phyloP scores from a whole-genome alignment of 1,140 invertebrate species.

The fruit fly (Drosophila melanogaster) region DNA sequence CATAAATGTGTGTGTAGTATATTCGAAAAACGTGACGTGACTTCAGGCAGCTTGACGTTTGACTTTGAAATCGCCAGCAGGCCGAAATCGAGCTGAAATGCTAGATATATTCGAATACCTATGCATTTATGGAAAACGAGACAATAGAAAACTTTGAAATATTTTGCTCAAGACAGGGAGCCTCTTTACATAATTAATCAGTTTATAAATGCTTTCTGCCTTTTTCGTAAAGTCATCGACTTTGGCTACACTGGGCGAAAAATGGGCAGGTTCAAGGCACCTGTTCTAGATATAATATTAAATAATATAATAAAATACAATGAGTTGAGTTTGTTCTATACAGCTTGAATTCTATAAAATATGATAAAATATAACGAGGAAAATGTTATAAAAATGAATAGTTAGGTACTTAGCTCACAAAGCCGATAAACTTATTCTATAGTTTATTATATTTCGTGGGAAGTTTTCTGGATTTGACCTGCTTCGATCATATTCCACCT shows the following conservation, averaged over 20 bases:
- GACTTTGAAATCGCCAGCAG: conserved; percentile 58
- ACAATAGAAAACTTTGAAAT: conserved; percentile 40
- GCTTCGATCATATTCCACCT: conserved; percentile 5
- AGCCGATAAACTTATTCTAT: too few relatives aligned
- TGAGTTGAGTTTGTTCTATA: too few relatives aligned
- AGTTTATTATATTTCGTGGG: too few relatives aligned
- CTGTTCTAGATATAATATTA: too few relatives aligned
- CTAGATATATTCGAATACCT: conserved; percentile 6
- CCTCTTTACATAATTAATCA: conserved; percentile 75
- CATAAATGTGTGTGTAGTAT: not conserved
- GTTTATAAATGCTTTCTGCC: conserved; percentile 60
- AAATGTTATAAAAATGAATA: too few relatives aligned
- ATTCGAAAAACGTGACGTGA: conserved; percentile 66
- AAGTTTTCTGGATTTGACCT: not conserved
- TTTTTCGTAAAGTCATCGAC: conserved; percentile 4
- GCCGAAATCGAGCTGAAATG: conserved; percentile 36
- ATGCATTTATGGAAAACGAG: conserved; percentile 22
- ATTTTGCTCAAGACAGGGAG: conserved; percentile 77
- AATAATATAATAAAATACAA: too few relatives aligned
- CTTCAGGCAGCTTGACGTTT: conserved; percentile 49
- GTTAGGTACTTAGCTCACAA: too few relatives aligned
- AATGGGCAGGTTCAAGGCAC: not conserved
- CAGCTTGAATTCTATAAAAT: too few relatives aligned
- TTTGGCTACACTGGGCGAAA: not conserved
- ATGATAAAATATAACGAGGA: too few relatives aligned